Conservation (phyloP, 2,797 vertebrate species). For the Sylvia borin region DNA sequence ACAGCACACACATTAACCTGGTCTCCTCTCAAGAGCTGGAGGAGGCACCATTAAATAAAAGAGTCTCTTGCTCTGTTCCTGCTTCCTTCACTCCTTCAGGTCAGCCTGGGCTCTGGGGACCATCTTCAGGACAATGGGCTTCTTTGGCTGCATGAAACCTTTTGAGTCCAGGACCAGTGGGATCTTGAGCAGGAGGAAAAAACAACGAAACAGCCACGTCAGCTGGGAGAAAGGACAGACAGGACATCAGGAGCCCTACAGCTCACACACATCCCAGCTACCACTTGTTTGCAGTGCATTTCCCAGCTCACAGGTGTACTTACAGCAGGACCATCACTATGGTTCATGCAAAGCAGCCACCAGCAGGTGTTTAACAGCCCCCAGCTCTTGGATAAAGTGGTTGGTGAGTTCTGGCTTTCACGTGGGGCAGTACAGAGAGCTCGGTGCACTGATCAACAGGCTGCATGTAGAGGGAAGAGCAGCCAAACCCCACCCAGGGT, state of each 20-base stretch:
- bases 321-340: background rate
- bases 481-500: background rate
- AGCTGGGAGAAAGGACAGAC: background rate
- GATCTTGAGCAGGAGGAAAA: slow-evolving; percentile 65
- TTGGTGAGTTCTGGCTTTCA: background rate
- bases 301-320: background rate
- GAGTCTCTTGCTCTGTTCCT: background rate
- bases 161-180: slow-evolving; percentile 71
- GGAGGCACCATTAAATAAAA: background rate
- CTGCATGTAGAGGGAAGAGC: background rate
- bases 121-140: slow-evolving; percentile 80
- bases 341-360: background rate
- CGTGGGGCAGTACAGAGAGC: no score
- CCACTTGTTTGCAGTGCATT: background rate
- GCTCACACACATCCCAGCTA: background rate
- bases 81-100: slow-evolving; percentile 4
- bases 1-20: fast-evolving
- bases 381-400: background rate
- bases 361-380: background rate
- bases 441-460: background rate
- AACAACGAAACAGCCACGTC: background rate
- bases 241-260: background rate
- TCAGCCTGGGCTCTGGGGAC: slow-evolving; percentile 41
- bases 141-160: slow-evolving; percentile 71
- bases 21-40: background rate